Conservation (phyloP, 2,113 vertebrate genomes). For the Todiramphus saurophagus region DNA sequence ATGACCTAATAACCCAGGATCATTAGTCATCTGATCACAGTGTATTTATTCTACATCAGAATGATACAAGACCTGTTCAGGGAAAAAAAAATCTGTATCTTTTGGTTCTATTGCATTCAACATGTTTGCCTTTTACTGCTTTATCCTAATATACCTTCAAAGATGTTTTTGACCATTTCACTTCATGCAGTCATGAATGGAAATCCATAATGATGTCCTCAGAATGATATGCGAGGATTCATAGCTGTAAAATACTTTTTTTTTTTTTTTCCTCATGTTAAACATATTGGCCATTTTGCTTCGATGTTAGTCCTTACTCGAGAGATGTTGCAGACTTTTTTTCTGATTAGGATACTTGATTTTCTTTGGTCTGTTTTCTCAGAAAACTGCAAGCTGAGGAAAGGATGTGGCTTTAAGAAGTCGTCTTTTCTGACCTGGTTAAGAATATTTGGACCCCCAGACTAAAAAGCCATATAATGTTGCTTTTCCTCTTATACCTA, state of each 20-base stretch:
- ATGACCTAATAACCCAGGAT: slow-evolving; percentile 21
- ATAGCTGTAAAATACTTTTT: neutral
- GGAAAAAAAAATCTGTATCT: neutral
- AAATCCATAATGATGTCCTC: neutral
- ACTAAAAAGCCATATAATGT: neutral
- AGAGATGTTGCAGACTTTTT: neutral
- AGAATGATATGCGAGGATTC: neutral
- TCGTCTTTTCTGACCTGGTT: neutral
- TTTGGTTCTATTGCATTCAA: neutral
- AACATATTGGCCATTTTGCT: neutral
- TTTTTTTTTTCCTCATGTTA: neutral
- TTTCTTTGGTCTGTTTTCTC: neutral
- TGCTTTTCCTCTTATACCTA: neutral
- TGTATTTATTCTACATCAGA: neutral
- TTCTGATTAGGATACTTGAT: neutral
- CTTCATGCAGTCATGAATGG: neutral
- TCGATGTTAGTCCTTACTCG: neutral
- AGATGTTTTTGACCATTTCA: neutral
- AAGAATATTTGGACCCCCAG: neutral
- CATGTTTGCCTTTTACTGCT: neutral
- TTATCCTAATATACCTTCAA: neutral
- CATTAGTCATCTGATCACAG: neutral
- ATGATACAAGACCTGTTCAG: neutral
- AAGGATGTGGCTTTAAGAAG: neutral
- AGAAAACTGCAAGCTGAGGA: neutral